Percentiles rank a stretch among this genome's conserved stretches.
phyloP scores from a whole-genome alignment of 2,888 invertebrate species.

The Plemyria rubiginata region DNA sequence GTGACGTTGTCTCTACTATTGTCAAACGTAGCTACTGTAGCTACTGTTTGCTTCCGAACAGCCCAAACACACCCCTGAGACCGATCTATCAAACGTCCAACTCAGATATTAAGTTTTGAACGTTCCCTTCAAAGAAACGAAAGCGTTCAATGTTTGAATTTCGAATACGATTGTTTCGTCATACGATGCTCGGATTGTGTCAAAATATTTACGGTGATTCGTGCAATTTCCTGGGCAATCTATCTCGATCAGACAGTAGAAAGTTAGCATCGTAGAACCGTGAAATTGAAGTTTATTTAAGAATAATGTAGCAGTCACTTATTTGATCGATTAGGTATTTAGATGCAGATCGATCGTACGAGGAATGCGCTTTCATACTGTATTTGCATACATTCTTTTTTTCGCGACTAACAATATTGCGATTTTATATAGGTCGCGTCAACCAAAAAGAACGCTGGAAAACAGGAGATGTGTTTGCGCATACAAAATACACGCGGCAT shows the following conservation, averaged over 20 bases:
- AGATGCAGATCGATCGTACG: conserved; percentile 34
- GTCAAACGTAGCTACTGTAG: conserved; percentile 66
- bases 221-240: conserved; percentile 77
- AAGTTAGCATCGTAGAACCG: conserved; percentile 63
- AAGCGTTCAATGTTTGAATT: conserved; percentile 44
- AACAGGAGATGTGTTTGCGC: too few relatives aligned
- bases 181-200: conserved; percentile 75
- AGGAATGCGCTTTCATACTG: conserved; percentile 28
- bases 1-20: conserved; percentile 58
- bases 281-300: conserved; percentile 77
- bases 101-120: conserved; percentile 68
- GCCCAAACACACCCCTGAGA: conserved; percentile 63
- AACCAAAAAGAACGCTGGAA: too few relatives aligned
- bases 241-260: conserved; percentile 65
- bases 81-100: conserved; percentile 78
- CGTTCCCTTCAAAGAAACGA: conserved; percentile 47
- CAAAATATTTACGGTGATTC: conserved; percentile 81
- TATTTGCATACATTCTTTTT: neutral
- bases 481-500: too few relatives aligned
- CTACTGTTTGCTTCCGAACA: conserved; percentile 62
- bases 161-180: conserved; percentile 78
- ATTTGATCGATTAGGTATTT: conserved; percentile 44
- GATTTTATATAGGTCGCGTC: too few relatives aligned
- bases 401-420: neutral
- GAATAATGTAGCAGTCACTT: conserved; percentile 46